Evolutionary conservation across 2,113 vertebrate genomes (phyloP), one percentile per base, ranked within the genome.

Genomic region (Cyphomyrus plagiostoma): DNA sequence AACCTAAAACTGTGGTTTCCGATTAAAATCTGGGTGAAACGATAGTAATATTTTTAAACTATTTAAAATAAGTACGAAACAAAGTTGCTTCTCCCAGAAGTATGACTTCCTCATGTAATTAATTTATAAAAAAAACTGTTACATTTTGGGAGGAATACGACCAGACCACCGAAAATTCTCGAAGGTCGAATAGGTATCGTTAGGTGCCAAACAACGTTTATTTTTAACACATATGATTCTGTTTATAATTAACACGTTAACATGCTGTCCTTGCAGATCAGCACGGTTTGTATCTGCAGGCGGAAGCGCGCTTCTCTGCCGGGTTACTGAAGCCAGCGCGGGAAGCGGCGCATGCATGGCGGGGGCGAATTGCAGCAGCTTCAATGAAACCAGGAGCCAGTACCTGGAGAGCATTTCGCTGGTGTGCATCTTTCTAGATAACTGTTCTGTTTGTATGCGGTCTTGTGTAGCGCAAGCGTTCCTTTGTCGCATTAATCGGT

Each of bases 401-500:
- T 56, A 90, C 85, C 15, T 90, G 6, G 42, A 87, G 8, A 35
- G 21, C 0, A 87, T 90, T n/a, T 9, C 89, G 45, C 26, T 87
- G 89, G 89, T 90, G 53, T 42, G 56, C 23, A 89, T 23, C 35
- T 42, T 21, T 23, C 35, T 70, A 13, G 62, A 13, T 10, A 70
- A 11, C 10, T 13, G n/a, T 66, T 17, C 15, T 8, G 15, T 80
- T 80, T 42, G 74, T 42, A 15, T 80, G 74, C 2, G 3, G 74
- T 42, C 1, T 74, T 80, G 74, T 42, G 17, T 17, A 15, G 11
- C 35, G 70, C 70, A 77, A 7, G 70, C 15, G 70, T 23, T 42
- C 17, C 5, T 42, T 80, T 80, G 26, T 15, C 74, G n/a, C 74
- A 6, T 80, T 17, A 19, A 80, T 5, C 30, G 15, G 74, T 80